Evolutionary conservation across 2,797 vertebrate genomes (phyloP).

Genomic region (Peromyscus aztecus): DNA sequence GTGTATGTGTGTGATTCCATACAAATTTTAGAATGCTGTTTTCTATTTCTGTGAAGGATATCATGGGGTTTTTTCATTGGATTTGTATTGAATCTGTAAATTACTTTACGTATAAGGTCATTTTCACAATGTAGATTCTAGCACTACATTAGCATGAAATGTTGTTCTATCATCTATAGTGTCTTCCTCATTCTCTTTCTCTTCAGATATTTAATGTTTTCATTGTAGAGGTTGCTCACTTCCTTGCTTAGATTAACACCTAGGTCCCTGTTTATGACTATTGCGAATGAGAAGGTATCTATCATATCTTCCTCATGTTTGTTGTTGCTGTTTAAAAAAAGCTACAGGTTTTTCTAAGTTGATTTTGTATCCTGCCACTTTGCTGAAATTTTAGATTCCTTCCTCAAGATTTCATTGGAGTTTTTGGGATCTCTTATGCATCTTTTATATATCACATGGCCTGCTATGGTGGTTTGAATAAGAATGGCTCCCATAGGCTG

Average conservation of each 20-base stretch:
- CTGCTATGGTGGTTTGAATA: neutral
- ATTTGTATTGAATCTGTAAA: neutral
- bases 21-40: neutral
- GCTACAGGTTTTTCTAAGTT: neutral
- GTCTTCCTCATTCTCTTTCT: neutral
- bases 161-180: neutral
- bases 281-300: neutral
- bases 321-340: neutral
- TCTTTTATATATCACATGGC: neutral
- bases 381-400: neutral
- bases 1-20: neutral
- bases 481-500: neutral
- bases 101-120: neutral
- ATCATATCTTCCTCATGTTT: neutral
- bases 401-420: neutral
- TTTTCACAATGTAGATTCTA: neutral
- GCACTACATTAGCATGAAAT: neutral
- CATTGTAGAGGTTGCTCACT: neutral
- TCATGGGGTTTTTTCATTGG: neutral
- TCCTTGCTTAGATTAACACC: neutral
- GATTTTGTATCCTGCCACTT: neutral
- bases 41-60: neutral
- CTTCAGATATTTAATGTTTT: neutral
- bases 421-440: neutral
- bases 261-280: neutral